A percentile compares a stretch with the other conserved stretches of the same genome.
These are phyloP conservation scores for Drosophila engyochracea DNA, from an alignment of 2,888 invertebrate species.

Conservation along the genomic window DNA sequence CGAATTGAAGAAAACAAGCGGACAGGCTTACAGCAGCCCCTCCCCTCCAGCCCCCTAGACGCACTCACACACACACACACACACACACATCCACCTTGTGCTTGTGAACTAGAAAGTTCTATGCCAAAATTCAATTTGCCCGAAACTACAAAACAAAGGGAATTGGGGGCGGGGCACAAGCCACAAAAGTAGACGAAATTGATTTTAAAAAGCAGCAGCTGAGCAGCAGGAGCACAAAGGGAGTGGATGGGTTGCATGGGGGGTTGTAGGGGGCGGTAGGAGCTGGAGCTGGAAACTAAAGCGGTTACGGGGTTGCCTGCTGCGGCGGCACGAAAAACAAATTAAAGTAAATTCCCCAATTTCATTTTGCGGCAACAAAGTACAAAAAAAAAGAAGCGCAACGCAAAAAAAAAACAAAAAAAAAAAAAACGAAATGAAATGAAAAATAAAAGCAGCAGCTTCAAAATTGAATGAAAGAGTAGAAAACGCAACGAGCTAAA, in stretches of 20 bases:
- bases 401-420: background rate
- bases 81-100: background rate
- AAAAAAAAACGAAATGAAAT: background rate
- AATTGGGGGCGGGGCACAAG: constrained; percentile 21
- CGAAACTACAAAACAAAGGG: constrained; percentile 74
- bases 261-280: no score
- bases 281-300: constrained; percentile 26
- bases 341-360: constrained; percentile 80
- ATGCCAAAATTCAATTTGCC: constrained; percentile 76
- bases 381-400: constrained; percentile 32
- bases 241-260: no score
- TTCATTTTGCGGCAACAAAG: constrained; percentile 78
- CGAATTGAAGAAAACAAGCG: constrained; percentile 50
- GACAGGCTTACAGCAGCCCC: constrained; percentile 10
- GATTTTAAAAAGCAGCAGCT: constrained; percentile 74
- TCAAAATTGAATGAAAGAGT: constrained; percentile 57
- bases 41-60: background rate
- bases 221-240: constrained; percentile 2
- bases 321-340: constrained; percentile 79
- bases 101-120: constrained; percentile 48
- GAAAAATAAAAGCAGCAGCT: constrained; percentile 47
- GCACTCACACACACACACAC: background rate
- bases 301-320: constrained; percentile 40
- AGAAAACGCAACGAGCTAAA: constrained; percentile 67
- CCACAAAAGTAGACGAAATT: constrained; percentile 77